A percentile compares a stretch with the other conserved stretches of the same genome.
phyloP scores from a whole-genome alignment of 2,797 vertebrate genomes.

The Carcharodon carcharias region DNA sequence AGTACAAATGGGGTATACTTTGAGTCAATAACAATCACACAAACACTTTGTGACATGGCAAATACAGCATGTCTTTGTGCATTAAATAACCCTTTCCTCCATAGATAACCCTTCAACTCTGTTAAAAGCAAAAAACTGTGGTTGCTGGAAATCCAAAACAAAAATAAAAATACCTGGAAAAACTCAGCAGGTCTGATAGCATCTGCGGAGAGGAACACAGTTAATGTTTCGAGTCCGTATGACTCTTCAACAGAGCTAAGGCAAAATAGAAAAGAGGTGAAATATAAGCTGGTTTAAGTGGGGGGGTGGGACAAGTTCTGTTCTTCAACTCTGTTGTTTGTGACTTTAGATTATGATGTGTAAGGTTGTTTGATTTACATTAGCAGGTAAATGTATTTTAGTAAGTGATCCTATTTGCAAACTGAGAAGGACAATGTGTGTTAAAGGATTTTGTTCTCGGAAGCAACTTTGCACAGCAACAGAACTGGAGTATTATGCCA shows the following conservation, averaged over 20 bases:
- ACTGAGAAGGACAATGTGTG: neutral
- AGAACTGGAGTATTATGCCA: neutral
- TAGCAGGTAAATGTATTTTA: neutral
- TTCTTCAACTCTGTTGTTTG: neutral
- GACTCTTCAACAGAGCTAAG: too few species aligned
- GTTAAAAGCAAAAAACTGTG: neutral
- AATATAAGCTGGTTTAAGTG: too few species aligned
- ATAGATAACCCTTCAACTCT: neutral
- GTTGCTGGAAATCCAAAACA: too few species aligned
- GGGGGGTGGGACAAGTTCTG: too few species aligned
- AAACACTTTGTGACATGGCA: neutral
- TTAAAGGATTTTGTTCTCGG: neutral
- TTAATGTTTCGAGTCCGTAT: too few species aligned
- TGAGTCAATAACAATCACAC: neutral
- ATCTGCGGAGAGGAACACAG: too few species aligned
- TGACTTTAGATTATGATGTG: neutral
- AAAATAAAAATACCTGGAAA: too few species aligned
- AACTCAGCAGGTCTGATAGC: too few species aligned
- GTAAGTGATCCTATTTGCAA: neutral
- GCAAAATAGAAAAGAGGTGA: too few species aligned
- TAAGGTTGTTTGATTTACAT: neutral
- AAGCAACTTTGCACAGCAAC: neutral
- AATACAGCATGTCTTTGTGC: neutral
- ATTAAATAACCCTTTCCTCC: neutral
- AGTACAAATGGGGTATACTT: conserved; percentile 6